Evolutionary conservation across 2,888 invertebrate genomes (phyloP), one percentile per base, ranked within the genome.

Genomic region (Ditylenchus weischeri): DNA sequence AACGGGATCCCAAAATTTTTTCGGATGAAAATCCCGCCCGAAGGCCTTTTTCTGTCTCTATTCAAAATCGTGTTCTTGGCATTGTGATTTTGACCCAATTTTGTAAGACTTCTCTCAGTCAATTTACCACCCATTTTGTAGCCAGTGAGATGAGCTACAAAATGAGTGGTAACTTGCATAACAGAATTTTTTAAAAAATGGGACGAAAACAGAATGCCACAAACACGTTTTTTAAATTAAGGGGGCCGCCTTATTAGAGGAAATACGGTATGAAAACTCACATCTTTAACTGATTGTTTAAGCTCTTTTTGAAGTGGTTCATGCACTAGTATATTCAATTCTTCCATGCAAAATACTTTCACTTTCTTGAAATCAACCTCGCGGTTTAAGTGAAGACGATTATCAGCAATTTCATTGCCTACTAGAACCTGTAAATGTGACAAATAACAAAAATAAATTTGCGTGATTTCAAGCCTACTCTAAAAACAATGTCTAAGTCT

Each of bases 311-410:
- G 65, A 4, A 66, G 57, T 18, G 7, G 51, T 18, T 66, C 47
- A 36, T 62, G 43, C 18, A 66, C 43, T 35, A 64, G 36, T 8
- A 63, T 50, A n/a, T 66, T 49, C 13, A 66, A 54, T 29, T 66
- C 66, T 50, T 66, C 62, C 47, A 66, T 47, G 64, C 64, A 66
- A 29, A 65, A 66, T 23, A 66, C 21, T 11, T n/a, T 10, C 6
- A 66, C 47, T 13, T 66, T 50, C 8, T 48, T 21, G 43, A 66
- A 54, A 36, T 66, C 66, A 18, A 66, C 43, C 0, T 61, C 62
- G 13, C 48, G 38, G 6, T 21, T 36, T 23, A 36, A 66, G 13
- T 50, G 19, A 43, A 64, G 13, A 18, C 35, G 47, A 47, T 66
- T 66, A 15, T 21, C 15, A 4, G 66, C 62, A 35, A 66, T 51